These are phyloP conservation scores for Styela clava DNA, from an alignment of 23 tunicate species.

Conservation along the genomic window DNA sequence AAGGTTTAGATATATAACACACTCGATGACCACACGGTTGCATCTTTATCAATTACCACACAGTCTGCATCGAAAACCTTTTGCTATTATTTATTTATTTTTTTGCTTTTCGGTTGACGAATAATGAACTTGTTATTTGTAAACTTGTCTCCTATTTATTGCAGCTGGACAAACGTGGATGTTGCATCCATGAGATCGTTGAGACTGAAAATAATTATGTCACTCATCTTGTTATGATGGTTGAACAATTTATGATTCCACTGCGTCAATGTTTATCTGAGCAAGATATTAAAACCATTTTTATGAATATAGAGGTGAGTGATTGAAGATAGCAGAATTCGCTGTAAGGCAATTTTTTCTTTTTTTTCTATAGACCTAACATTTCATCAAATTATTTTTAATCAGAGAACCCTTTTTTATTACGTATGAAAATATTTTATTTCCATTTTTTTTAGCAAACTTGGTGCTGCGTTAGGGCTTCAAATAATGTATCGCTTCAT, in stretches of 20 bases:
- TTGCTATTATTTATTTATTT: too few species aligned
- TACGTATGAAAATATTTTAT: background rate
- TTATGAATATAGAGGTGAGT: conserved; percentile 73
- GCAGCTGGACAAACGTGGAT: conserved; percentile 43
- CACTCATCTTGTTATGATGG: conserved; percentile 71
- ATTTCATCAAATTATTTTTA: too few species aligned
- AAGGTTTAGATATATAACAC: too few species aligned
- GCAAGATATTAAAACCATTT: conserved; percentile 46
- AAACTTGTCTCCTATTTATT: background rate
- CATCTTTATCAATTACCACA: too few species aligned
- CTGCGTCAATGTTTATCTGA: conserved; percentile 34
- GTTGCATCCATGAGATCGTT: conserved; percentile 69
- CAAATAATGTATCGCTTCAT: background rate
- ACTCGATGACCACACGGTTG: too few species aligned
- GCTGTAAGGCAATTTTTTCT: too few species aligned
- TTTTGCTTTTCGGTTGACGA: too few species aligned
- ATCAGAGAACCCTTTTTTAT: background rate
- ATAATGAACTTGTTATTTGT: too few species aligned
- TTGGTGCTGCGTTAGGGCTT: background rate
- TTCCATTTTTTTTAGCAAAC: background rate
- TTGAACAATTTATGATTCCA: conserved; percentile 52
- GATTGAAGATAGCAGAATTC: too few species aligned
- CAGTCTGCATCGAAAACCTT: too few species aligned
- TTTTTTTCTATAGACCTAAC: background rate
- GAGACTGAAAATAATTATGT: conserved; percentile 93